A percentile compares a stretch with the other conserved stretches of the same genome.
Conservation (phyloP, 2,888 invertebrate species). For the Bombylius discolor region DNA sequence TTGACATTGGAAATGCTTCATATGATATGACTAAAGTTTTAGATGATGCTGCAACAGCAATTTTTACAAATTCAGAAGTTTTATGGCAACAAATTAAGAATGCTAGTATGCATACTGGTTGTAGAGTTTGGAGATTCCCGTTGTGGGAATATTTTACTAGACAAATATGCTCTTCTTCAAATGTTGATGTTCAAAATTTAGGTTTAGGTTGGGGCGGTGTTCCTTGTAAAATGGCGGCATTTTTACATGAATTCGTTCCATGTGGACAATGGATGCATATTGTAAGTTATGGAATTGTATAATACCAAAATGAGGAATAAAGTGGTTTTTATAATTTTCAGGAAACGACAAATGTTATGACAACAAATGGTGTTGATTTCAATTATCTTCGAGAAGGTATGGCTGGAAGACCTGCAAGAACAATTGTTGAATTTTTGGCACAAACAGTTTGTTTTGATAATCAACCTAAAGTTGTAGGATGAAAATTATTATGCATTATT, state of each 20-base stretch:
- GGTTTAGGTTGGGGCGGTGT: constrained; percentile 40
- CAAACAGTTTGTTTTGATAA: constrained; percentile 39
- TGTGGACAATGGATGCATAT: constrained; percentile 66
- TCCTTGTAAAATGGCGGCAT: constrained; percentile 67
- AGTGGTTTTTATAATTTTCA: constrained; percentile 10
- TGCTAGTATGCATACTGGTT: constrained; percentile 60
- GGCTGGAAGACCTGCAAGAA: constrained; percentile 67
- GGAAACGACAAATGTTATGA: constrained; percentile 63
- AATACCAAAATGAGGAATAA: too few species aligned
- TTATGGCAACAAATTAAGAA: constrained; percentile 53
- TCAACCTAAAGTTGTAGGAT: neutral
- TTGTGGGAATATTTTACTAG: constrained; percentile 61
- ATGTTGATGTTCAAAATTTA: constrained; percentile 43
- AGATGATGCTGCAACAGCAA: constrained; percentile 54
- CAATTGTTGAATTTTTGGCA: constrained; percentile 56
- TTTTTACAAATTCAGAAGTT: constrained; percentile 56
- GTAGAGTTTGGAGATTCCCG: constrained; percentile 71
- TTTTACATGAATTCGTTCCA: constrained; percentile 56
- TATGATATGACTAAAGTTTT: constrained; percentile 47
- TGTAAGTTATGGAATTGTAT: constrained; percentile 28
- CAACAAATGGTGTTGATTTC: constrained; percentile 48
- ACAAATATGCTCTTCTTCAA: constrained; percentile 39
- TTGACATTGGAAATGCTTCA: constrained; percentile 68
- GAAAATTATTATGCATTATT: too few species aligned
- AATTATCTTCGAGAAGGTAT: constrained; percentile 50